Conservation (phyloP, 1,140 invertebrate species). For the Gryon sp. region DNA sequence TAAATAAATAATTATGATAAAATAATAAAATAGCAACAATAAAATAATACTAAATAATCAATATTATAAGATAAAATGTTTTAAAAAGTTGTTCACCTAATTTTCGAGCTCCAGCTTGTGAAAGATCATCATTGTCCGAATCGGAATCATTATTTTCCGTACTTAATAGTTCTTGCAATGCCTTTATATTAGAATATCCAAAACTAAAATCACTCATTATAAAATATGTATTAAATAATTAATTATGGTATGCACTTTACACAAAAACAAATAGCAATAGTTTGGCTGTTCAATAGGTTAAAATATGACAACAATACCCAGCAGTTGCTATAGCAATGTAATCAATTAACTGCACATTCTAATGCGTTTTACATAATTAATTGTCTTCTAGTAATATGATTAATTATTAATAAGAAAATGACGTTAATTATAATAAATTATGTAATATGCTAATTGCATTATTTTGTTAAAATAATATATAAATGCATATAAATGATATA, state of each 20-base stretch:
- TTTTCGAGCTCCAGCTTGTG: slow-evolving; percentile 70
- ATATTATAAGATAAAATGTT: too few relatives aligned
- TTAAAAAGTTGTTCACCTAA: slow-evolving; percentile 65
- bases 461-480: too few relatives aligned
- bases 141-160: slow-evolving; percentile 68
- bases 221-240: slow-evolving; percentile 1
- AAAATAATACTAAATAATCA: too few relatives aligned
- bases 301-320: slow-evolving; percentile 30
- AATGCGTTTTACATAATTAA: too few relatives aligned
- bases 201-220: slow-evolving; percentile 36
- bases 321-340: slow-evolving; percentile 30
- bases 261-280: too few relatives aligned
- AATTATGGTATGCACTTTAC: slow-evolving; percentile 1
- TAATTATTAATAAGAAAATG: too few relatives aligned
- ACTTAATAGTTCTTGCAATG: slow-evolving; percentile 69
- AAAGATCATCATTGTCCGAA: slow-evolving; percentile 73
- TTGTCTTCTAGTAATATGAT: too few relatives aligned
- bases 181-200: slow-evolving; percentile 66
- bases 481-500: too few relatives aligned
- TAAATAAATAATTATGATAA: too few relatives aligned
- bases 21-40: too few relatives aligned
- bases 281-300: slow-evolving; percentile 4
- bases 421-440: too few relatives aligned
- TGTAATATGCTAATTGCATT: too few relatives aligned
- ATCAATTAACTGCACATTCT: slow-evolving; percentile 15